Base-by-base conservation (phyloP, 2,113 vertebrate genomes). In the Chaenocephalus aceratus region DNA sequence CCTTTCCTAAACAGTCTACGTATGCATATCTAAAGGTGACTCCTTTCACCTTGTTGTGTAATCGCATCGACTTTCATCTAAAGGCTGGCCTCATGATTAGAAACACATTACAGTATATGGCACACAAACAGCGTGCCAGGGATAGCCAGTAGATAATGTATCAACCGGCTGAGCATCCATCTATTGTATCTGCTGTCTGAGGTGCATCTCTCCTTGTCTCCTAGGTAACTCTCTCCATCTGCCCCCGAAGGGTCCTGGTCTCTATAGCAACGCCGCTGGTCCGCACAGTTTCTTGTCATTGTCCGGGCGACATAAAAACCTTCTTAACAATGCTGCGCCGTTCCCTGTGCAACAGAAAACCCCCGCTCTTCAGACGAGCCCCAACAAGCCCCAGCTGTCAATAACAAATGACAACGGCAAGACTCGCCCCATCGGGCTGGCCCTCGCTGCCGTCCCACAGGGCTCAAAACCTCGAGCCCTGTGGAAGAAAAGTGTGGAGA, bases 401-500 rank as follows among this genome's bases (percentile, higher is more conserved):
- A 94, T 98, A 88, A 96, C 96, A 57, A 94, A 96, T 0, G 97
- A 97, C 72, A 91, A 96, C 80, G 91, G 91, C 13, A 96, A 98
- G 83, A 89, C 16, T 14, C 97, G 95, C 57, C 78, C 77, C 7
- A 2, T 88, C 1, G 87, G 75, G 18, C 61, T 83, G 0, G 79
- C 84, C 59, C 14, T 65, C 61, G 1, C 92, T 0, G 91, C 94
- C 58, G 65, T 3, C 34, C 65, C 65, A 2, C 65, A 53, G 49
- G 65, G 30, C 65, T 97, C 98, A 6, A 96, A 97, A 52, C 96
- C 98, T 0, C 94, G 98, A 59, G 96, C 97, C 62, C 95, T 99
- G 65, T 99, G 98, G 98, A 98, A 94, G 92, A 99, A 99, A 77
- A 98, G 97, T 0, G 95, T 99, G 36, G 98, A 99, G 64, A 99